These are phyloP conservation scores for Troides aeacus DNA, from an alignment of 2,888 invertebrate genomes.

Conservation along the genomic window DNA sequence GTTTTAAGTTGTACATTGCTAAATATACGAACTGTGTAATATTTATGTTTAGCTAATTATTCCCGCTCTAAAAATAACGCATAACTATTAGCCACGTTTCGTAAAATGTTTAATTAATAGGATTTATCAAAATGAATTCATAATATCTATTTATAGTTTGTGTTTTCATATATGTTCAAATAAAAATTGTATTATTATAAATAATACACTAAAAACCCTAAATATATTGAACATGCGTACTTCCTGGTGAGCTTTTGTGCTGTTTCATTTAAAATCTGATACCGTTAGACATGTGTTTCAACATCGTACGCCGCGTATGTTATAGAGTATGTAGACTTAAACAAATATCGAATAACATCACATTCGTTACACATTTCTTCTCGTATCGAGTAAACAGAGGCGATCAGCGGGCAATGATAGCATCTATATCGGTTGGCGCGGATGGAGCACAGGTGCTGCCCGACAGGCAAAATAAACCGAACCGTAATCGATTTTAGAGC, in stretches of 20 bases:
- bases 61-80: no score
- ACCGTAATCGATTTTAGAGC: slow-evolving; percentile 70
- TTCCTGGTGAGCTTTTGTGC: slow-evolving; percentile 1
- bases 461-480: slow-evolving; percentile 75
- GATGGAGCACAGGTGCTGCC: slow-evolving; percentile 67
- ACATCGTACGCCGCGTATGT: slow-evolving; percentile 7
- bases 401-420: slow-evolving; percentile 52
- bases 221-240: neutral
- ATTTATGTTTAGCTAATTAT: no score
- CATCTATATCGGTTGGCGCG: slow-evolving; percentile 69
- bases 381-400: slow-evolving; percentile 52
- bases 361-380: slow-evolving; percentile 47
- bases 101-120: neutral
- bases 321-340: slow-evolving; percentile 26
- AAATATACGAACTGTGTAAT: neutral
- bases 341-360: slow-evolving; percentile 40
- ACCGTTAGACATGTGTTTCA: slow-evolving; percentile 17
- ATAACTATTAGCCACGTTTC: neutral
- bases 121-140: neutral
- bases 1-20: neutral
- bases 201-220: neutral
- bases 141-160: neutral
- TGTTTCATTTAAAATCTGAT: slow-evolving; percentile 4
- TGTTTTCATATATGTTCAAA: neutral
- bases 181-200: neutral